Percentiles rank a stretch among this genome's conserved stretches.
Conservation (phyloP, 1,140 invertebrate genomes). For the Samia ricini region DNA sequence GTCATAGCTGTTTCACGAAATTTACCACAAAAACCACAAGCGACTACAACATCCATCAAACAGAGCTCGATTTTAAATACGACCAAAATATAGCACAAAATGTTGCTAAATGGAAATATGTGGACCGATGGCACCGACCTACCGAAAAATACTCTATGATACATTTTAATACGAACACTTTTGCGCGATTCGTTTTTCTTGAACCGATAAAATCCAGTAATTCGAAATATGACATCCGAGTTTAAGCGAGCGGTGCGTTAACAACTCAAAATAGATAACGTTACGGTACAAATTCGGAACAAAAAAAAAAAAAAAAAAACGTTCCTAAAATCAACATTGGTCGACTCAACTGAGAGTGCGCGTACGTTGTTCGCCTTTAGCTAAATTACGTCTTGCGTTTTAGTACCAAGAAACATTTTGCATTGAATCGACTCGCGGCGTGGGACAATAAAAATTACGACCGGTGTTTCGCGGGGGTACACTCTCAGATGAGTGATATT, state of each 20-base stretch:
- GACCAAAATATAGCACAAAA: constrained; percentile 57
- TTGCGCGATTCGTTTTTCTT: constrained; percentile 17
- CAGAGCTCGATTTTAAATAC: constrained; percentile 56
- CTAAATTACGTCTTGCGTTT: constrained; percentile 47
- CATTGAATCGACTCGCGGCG: constrained; percentile 37
- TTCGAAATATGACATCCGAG: constrained; percentile 52
- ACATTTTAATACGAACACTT: constrained; percentile 31
- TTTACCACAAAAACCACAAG: constrained; percentile 48
- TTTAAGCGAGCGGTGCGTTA: constrained; percentile 48
- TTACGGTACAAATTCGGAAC: constrained; percentile 62
- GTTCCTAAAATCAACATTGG: constrained; percentile 59
- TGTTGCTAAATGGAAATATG: constrained; percentile 57
- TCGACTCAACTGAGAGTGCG: constrained; percentile 52
- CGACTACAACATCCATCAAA: constrained; percentile 62
- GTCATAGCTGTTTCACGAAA: constrained; percentile 39
- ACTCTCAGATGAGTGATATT: constrained; percentile 63
- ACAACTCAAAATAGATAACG: constrained; percentile 48
- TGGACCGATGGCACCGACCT: constrained; percentile 3
- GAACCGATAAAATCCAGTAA: constrained; percentile 40
- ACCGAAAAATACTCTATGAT: constrained; percentile 36
- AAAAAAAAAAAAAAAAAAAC: no score
- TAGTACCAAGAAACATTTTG: constrained; percentile 57
- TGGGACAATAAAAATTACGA: constrained; percentile 64
- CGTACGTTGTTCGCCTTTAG: constrained; percentile 30
- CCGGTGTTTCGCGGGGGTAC: constrained; percentile 53